These are phyloP conservation scores for Dicentrarchus labrax DNA, from an alignment of 2,113 vertebrate species.

Conservation along the genomic window DNA sequence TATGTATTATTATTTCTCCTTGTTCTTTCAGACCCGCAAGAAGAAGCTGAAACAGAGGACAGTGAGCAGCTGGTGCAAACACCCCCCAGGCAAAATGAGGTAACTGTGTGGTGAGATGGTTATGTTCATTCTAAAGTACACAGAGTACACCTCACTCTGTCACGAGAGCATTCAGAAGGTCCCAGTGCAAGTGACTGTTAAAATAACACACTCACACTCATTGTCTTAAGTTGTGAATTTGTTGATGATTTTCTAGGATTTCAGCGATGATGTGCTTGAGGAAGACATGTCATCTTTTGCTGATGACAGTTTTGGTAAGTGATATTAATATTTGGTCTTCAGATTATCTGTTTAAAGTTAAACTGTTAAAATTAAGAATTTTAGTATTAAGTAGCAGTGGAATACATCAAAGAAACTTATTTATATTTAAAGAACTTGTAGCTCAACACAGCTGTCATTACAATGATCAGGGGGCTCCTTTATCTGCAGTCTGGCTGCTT, in stretches of 20 bases:
- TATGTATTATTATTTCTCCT: not conserved
- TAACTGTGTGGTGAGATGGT: not conserved
- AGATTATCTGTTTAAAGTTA: not conserved
- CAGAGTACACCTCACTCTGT: too few relatives aligned
- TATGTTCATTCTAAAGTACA: not conserved
- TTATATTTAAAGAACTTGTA: not conserved
- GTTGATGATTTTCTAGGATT: slow-evolving; percentile 31
- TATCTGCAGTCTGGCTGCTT: not conserved
- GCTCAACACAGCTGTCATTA: not conserved
- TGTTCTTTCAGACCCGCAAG: slow-evolving; percentile 21
- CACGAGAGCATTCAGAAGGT: too few relatives aligned
- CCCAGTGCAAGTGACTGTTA: too few relatives aligned
- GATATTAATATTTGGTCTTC: not conserved
- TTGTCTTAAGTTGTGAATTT: not conserved
- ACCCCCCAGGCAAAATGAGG: slow-evolving; percentile 19
- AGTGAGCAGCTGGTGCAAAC: slow-evolving; percentile 6
- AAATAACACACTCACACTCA: not conserved
- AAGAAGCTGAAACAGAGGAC: slow-evolving; percentile 17
- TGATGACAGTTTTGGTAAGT: slow-evolving; percentile 65
- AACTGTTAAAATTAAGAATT: not conserved
- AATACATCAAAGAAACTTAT: not conserved
- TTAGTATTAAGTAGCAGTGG: not conserved
- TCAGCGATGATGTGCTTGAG: not conserved
- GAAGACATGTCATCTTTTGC: not conserved
- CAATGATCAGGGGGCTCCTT: not conserved